A percentile compares a stretch with the other conserved stretches of the same genome.
phyloP scores from a whole-genome alignment of 2,113 vertebrate genomes.

The Amazona guildingii region DNA sequence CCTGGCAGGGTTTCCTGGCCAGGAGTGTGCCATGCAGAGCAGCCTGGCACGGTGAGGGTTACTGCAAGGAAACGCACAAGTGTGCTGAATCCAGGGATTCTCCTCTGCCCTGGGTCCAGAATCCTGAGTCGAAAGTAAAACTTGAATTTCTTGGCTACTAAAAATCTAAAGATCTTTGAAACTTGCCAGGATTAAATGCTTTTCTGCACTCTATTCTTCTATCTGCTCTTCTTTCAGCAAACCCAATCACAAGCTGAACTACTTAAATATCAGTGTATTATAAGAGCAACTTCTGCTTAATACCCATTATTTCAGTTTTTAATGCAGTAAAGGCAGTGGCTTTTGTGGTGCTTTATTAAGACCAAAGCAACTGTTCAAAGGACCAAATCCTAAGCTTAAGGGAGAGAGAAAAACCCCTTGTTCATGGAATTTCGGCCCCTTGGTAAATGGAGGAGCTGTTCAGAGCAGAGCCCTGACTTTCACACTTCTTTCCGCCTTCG shows the following conservation, averaged over 20 bases:
- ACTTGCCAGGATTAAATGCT: not conserved
- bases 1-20: not conserved
- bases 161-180: not conserved
- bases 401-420: not conserved
- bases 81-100: not conserved
- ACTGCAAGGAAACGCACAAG: not conserved
- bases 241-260: not conserved
- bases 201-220: not conserved
- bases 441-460: not conserved
- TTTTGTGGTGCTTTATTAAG: slow-evolving; percentile 9
- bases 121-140: not conserved
- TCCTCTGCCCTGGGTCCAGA: not conserved
- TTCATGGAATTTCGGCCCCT: not conserved
- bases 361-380: slow-evolving; percentile 25
- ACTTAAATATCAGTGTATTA: not conserved
- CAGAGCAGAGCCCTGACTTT: not conserved
- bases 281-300: slow-evolving; percentile 14
- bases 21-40: not conserved
- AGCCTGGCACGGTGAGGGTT: not conserved
- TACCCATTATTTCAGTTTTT: slow-evolving; percentile 34
- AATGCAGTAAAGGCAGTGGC: slow-evolving; percentile 5
- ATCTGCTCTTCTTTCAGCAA: not conserved
- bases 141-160: not conserved
- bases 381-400: not conserved
- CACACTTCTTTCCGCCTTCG: not conserved